Evolutionary conservation across 2,797 vertebrate genomes (phyloP), one percentile per base, ranked within the genome.

Genomic region (Simalia tracyae): DNA sequence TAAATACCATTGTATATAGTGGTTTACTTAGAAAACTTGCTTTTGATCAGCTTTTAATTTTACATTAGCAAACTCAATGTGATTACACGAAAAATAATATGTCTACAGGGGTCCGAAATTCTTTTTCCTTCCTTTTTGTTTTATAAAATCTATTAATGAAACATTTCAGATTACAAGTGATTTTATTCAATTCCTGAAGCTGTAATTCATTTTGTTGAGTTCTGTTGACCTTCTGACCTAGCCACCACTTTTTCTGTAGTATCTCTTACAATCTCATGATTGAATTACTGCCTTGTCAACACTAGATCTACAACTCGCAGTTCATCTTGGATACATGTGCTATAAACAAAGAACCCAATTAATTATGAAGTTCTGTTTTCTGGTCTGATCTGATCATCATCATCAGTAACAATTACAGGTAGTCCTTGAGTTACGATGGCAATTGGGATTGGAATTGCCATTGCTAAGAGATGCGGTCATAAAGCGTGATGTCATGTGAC

Each of bases 161-260:
- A 60, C n/a, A 64, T 90, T 89, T 66, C 66, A 64, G 66, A 88
- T 14, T 42, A 54, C 14, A 94, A 60, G 61, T 36, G 4, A 42
- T 42, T 31, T 93, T 87, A 42, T 46, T 66, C n/a, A 91, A 87
- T 31, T 88, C 17, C 0, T 11, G 91, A 91, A 89, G 84, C 60
- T 92, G 68, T 89, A 96, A 94, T 89, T 91, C 89, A 26, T 59
- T 90, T 91, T 61, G 88, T 94, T 91, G 8, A 46, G 89, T 60
- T 85, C 59, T 72, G n/a, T 31, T 63, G 15, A 84, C 5, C 86
- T 89, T 66, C 54, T 90, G 91, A 88, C 57, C 19, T 64, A 63
- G 14, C 8, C 15, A 91, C 50, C 84, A 66, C 15, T 84, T 66
- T 24, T 81, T 54, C 89, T 22, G 87, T 63, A 60, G 31, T 95